phyloP scores from a whole-genome alignment of 2,797 vertebrate species.

The Onychomys arenicola region DNA sequence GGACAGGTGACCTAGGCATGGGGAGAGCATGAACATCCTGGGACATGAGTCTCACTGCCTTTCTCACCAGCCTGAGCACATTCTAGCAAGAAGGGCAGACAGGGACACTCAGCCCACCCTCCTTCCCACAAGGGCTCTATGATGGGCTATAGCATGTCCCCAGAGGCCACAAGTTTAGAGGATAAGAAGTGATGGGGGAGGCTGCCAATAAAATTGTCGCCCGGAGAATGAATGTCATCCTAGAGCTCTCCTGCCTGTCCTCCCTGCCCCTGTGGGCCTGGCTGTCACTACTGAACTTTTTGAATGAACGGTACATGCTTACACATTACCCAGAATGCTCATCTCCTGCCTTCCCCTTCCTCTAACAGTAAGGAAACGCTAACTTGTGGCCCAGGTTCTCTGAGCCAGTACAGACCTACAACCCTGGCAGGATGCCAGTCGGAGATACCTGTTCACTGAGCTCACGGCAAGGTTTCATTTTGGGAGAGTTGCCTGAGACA shows the following conservation, averaged over 20 bases:
- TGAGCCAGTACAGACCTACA: neutral
- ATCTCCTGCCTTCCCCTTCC: neutral
- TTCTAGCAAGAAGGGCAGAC: neutral
- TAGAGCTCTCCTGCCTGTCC: neutral
- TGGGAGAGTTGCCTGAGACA: slow-evolving; percentile 35
- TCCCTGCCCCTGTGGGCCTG: neutral
- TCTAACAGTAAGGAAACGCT: neutral
- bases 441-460: slow-evolving; percentile 67
- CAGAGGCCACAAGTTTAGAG: neutral
- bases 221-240: neutral
- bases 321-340: neutral
- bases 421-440: neutral
- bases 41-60: neutral
- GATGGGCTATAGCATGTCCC: neutral
- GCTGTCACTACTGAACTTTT: neutral
- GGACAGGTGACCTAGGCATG: neutral
- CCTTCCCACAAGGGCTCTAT: neutral
- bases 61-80: neutral
- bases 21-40: neutral
- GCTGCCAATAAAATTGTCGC: neutral
- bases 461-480: slow-evolving; percentile 60
- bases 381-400: neutral
- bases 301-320: neutral
- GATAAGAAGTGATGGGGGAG: neutral
- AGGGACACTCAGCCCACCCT: neutral